Evolutionary conservation across 2,797 vertebrate genomes (phyloP).

Genomic region (Rhodeus uyekii): DNA sequence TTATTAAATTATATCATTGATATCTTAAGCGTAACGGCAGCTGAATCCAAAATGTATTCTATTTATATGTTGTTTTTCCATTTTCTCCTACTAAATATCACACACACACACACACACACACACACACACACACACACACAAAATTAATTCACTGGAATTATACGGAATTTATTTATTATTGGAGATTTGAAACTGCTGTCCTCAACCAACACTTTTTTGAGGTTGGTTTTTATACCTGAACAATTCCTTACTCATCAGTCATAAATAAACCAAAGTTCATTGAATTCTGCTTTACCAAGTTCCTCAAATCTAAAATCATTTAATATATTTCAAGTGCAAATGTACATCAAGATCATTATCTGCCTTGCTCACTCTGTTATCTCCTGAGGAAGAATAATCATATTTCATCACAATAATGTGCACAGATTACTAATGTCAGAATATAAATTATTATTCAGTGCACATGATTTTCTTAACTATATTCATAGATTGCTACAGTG

Average conservation of each 20-base stretch:
- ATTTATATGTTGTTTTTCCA: not conserved
- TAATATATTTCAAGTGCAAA: not conserved
- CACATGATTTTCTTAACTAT: not conserved
- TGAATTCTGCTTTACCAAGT: not conserved
- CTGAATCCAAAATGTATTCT: not conserved
- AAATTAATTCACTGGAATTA: too few species aligned
- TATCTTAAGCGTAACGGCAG: not conserved
- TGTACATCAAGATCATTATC: slow-evolving; percentile 8
- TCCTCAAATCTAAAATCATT: not conserved
- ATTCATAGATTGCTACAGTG: not conserved
- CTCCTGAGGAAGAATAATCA: not conserved
- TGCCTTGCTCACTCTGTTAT: not conserved
- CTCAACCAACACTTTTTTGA: not conserved
- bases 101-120: too few species aligned
- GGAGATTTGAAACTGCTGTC: not conserved
- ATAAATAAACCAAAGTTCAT: not conserved
- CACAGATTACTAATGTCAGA: not conserved
- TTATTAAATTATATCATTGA: not conserved
- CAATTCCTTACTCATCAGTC: not conserved
- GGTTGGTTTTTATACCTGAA: not conserved
- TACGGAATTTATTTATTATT: too few species aligned
- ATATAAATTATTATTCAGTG: not conserved
- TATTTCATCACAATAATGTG: slow-evolving; percentile 3
- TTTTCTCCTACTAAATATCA: not conserved
- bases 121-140: too few species aligned